These are phyloP conservation scores for Eupithecia abbreviata DNA, from an alignment of 2,888 invertebrate species.

Conservation along the genomic window DNA sequence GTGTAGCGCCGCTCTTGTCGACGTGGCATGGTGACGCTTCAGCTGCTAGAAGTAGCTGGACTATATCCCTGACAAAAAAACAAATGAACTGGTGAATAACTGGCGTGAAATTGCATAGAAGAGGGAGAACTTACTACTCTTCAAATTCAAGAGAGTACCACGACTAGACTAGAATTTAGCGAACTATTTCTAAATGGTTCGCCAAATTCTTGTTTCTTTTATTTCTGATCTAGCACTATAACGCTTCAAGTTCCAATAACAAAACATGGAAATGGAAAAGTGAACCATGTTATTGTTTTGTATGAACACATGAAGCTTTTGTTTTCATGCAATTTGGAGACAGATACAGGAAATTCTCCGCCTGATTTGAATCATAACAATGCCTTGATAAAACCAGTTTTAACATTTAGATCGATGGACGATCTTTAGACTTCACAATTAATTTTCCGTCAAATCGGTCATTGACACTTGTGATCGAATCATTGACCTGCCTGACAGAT, in stretches of 20 bases:
- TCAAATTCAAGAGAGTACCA: not conserved
- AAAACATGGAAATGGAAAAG: not conserved
- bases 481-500: slow-evolving; percentile 6
- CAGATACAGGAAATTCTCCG: not conserved
- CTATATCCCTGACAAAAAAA: slow-evolving; percentile 88
- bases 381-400: not conserved
- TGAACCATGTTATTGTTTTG: not conserved
- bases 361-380: not conserved
- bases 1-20: slow-evolving; percentile 95
- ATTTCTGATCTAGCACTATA: not conserved
- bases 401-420: not conserved
- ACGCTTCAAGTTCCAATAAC: not conserved
- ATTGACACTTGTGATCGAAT: slow-evolving; percentile 1
- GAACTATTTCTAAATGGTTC: not conserved
- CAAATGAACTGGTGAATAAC: too few species aligned
- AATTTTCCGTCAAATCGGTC: not conserved
- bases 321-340: not conserved
- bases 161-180: not conserved
- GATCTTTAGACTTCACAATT: not conserved
- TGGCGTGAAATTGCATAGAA: too few species aligned
- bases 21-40: slow-evolving; percentile 95
- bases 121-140: too few species aligned
- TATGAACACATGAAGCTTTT: not conserved
- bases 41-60: slow-evolving; percentile 90
- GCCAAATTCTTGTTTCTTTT: too few species aligned